phyloP scores from a whole-genome alignment of 1,140 invertebrate genomes.

The Drosophila nigromelanica region DNA sequence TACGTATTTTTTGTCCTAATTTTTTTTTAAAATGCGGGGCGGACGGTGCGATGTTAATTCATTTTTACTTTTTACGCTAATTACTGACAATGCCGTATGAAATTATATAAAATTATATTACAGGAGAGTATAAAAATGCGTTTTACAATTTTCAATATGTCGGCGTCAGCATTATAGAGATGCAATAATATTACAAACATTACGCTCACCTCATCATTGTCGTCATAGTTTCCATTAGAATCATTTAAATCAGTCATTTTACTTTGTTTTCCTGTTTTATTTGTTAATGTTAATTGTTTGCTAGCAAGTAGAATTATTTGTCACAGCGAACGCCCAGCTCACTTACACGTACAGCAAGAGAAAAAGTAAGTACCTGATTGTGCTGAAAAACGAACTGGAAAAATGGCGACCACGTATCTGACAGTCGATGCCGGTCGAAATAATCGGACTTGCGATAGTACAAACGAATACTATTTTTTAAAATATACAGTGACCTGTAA shows the following conservation, averaged over 20 bases:
- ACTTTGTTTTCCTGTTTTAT: not conserved
- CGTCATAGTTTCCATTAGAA: slow-evolving; percentile 76
- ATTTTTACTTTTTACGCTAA: not conserved
- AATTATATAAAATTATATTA: not conserved
- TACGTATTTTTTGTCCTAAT: slow-evolving; percentile 2
- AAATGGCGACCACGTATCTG: slow-evolving; percentile 42
- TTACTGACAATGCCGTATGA: not conserved
- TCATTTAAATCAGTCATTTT: slow-evolving; percentile 68
- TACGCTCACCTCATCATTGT: slow-evolving; percentile 76
- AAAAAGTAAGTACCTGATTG: slow-evolving; percentile 44
- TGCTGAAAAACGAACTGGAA: slow-evolving; percentile 39
- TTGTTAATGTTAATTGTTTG: slow-evolving; percentile 8
- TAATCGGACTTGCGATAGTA: slow-evolving; percentile 7
- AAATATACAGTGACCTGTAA: not conserved
- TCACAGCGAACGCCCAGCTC: slow-evolving; percentile 22
- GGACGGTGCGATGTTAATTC: not conserved
- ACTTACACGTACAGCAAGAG: slow-evolving; percentile 38
- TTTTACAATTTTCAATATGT: slow-evolving; percentile 24
- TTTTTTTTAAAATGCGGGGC: not conserved
- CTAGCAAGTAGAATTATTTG: slow-evolving; percentile 21
- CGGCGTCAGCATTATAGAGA: slow-evolving; percentile 47
- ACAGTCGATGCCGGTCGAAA: slow-evolving; percentile 32
- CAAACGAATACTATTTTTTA: not conserved
- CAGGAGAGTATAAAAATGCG: slow-evolving; percentile 1
- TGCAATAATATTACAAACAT: slow-evolving; percentile 1